These are phyloP conservation scores for Poicephalus gulielmi DNA, from an alignment of 2,113 vertebrate species.

Conservation along the genomic window DNA sequence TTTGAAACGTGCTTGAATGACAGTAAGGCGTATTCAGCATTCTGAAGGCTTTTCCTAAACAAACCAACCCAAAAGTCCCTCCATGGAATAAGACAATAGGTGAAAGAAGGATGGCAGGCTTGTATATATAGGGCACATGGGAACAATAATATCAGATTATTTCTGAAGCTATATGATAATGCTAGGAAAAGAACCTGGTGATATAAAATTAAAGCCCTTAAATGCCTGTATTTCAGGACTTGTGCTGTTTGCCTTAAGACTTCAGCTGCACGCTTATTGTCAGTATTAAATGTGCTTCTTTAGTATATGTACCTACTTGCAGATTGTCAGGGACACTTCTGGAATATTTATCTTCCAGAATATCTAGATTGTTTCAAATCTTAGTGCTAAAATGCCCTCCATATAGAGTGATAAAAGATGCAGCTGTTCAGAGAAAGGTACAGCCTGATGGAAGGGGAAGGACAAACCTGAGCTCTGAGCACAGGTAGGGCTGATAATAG, in stretches of 20 bases:
- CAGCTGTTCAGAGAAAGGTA: neutral
- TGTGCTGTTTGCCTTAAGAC: neutral
- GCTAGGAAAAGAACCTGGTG: neutral
- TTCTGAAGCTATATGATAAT: neutral
- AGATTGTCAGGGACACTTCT: neutral
- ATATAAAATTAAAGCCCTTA: neutral
- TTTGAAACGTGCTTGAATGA: constrained; percentile 3
- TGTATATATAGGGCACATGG: neutral
- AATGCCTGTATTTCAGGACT: neutral
- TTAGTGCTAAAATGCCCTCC: neutral
- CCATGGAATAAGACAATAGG: neutral
- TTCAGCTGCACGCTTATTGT: neutral
- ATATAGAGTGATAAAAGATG: neutral
- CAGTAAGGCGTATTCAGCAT: neutral
- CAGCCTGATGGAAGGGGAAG: neutral
- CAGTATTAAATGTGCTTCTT: neutral
- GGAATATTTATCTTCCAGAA: neutral
- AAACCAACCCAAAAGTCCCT: neutral
- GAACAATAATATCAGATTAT: neutral
- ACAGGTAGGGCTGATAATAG: too few relatives aligned
- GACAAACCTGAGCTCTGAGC: neutral
- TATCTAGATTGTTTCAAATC: neutral
- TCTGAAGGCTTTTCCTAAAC: neutral
- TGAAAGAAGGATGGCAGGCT: neutral
- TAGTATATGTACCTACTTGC: neutral